Conservation (phyloP, 1,140 invertebrate genomes). For the Diachasma alloeum region DNA sequence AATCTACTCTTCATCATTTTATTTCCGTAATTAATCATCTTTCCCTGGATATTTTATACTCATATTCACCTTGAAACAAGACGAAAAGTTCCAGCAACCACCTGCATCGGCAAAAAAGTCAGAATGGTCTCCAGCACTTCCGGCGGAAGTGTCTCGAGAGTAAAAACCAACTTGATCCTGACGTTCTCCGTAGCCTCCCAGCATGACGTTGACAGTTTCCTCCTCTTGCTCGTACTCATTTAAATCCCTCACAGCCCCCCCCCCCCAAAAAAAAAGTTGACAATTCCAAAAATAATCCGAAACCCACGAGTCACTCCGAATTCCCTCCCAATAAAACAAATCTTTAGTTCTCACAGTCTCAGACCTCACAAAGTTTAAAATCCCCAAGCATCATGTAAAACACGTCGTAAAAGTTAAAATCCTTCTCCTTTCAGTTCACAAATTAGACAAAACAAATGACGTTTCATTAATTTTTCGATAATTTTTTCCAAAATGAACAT, state of each 20-base stretch:
- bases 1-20: too few relatives aligned
- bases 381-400: conserved; percentile 23
- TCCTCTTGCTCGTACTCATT: conserved; percentile 44
- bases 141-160: conserved; percentile 52
- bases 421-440: not conserved
- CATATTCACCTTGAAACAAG: conserved; percentile 54
- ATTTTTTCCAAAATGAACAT: not conserved
- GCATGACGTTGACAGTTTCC: conserved; percentile 31
- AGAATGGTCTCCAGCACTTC: conserved; percentile 59
- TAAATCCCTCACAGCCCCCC: conserved; percentile 9
- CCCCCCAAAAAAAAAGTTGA: too few relatives aligned
- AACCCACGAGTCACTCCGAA: too few relatives aligned
- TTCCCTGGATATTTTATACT: not conserved
- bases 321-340: not conserved
- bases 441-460: conserved; percentile 36
- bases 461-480: not conserved
- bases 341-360: not conserved
- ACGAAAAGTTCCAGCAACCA: conserved; percentile 49
- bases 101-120: conserved; percentile 46
- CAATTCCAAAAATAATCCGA: not conserved
- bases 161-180: conserved; percentile 8
- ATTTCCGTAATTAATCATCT: too few relatives aligned
- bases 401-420: conserved; percentile 42
- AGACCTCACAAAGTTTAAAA: not conserved
- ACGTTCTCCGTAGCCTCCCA: not conserved